Percentiles rank a stretch among this genome's conserved stretches.
These are phyloP conservation scores for Campylorhamphus procurvoides DNA, from an alignment of 2,113 vertebrate species.

Conservation along the genomic window DNA sequence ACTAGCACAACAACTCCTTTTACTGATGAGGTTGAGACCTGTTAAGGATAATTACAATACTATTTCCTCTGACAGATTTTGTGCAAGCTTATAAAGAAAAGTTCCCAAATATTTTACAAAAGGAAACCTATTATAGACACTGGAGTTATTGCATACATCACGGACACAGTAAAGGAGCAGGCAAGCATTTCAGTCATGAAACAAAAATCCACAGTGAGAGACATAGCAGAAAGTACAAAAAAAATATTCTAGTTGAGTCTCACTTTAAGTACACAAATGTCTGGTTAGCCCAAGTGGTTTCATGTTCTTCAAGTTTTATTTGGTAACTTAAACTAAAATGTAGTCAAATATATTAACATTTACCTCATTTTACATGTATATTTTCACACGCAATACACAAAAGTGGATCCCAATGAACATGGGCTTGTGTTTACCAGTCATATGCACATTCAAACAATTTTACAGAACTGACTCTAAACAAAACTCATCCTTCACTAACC, in stretches of 20 bases:
- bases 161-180: not conserved
- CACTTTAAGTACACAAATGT: not conserved
- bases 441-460: not conserved
- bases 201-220: not conserved
- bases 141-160: not conserved
- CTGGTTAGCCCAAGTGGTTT: not conserved
- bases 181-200: not conserved
- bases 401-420: not conserved
- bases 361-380: not conserved
- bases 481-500: conserved; percentile 68
- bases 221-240: not conserved
- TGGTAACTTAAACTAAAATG: not conserved
- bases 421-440: not conserved
- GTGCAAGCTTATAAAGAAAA: not conserved
- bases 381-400: not conserved
- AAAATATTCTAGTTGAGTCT: not conserved
- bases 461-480: not conserved
- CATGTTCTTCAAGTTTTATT: not conserved
- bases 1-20: conserved; percentile 85
- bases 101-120: not conserved
- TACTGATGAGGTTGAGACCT: conserved; percentile 75
- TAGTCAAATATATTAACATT: not conserved
- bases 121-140: not conserved
- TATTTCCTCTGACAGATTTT: not conserved
- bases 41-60: not conserved